Evolutionary conservation across 35 echinoderm and acorn worm species (phyloP).

Genomic region (Anneissia japonica): DNA sequence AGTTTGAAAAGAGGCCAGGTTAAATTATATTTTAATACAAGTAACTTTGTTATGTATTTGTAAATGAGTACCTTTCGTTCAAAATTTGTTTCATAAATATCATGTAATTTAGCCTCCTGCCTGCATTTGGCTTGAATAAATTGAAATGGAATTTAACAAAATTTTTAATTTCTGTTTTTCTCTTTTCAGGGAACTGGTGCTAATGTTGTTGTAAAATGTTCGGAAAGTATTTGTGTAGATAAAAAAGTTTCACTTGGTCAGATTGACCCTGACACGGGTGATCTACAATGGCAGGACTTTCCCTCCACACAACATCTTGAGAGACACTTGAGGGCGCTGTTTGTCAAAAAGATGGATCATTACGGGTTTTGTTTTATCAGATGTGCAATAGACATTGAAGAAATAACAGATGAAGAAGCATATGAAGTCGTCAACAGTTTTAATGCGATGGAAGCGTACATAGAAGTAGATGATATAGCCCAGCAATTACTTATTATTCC

Average conservation of each 20-base stretch:
- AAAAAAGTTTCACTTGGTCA: constrained; percentile 39
- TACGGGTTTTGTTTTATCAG: constrained; percentile 68
- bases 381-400: constrained; percentile 30
- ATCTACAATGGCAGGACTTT: constrained; percentile 62
- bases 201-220: constrained; percentile 25
- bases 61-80: no score
- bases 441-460: not conserved
- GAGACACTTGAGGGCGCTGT: constrained; percentile 24
- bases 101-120: no score
- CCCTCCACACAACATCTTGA: constrained; percentile 23
- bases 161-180: no score
- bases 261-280: constrained; percentile 37
- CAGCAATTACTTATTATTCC: constrained; percentile 72
- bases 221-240: constrained; percentile 33
- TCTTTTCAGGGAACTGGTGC: constrained; percentile 15
- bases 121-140: no score
- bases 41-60: no score
- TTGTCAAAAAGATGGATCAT: constrained; percentile 10
- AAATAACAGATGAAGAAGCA: constrained; percentile 11
- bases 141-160: no score
- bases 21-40: no score
- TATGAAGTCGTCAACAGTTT: constrained; percentile 12
- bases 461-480: constrained; percentile 5
- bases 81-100: no score
- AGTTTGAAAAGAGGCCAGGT: no score